Base-by-base conservation (phyloP, 2,888 invertebrate species). In the Heliconius ismenius region DNA sequence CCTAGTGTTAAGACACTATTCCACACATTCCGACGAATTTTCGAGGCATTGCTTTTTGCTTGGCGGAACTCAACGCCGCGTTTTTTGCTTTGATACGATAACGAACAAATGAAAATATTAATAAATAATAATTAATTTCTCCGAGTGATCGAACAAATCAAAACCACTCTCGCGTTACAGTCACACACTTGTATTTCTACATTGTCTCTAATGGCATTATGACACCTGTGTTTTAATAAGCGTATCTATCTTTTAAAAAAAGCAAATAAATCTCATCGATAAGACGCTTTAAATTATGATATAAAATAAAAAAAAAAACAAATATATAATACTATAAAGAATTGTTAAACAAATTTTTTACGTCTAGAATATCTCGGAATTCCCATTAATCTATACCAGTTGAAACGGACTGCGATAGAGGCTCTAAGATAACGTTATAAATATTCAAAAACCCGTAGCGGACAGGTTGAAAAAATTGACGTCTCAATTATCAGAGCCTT, bases 401-500 rank as follows among this genome's bases (percentile, higher is more conserved):
- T 80, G 81, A 84, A 83, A 84, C 86, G 79, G 81, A 88, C 84
- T 84, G 83, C 90, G 92, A 92, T 92, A 90, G 86, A 91, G 83
- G 82, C 85, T 81, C 81, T 78, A 77, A 92, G 93, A 93, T 93
- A 93, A 92, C 89, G 89, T 90, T 91, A 93, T 94, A 93, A 93
- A 93, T 93, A 93, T 93, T 92, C 90, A 91, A 90, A 89, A 88
- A 85, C 83, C 84, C 84, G 84, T 82, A 81, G 78, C 76, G 79
- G 74, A n/a, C 81, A 84, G 86, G 82, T 88, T 86, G 87, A 93
- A 93, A 93, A 93, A 92, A 90, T 89, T 93, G 92, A 94, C 92
- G 91, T 93, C 93, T 94, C 93, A 93, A 94, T 94, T 93, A 94
- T 91, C 91, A 90, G 84, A 84, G 84, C 83, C 81, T 39, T 77